phyloP scores from a whole-genome alignment of 2,797 vertebrate genomes.

The Platalea minor region DNA sequence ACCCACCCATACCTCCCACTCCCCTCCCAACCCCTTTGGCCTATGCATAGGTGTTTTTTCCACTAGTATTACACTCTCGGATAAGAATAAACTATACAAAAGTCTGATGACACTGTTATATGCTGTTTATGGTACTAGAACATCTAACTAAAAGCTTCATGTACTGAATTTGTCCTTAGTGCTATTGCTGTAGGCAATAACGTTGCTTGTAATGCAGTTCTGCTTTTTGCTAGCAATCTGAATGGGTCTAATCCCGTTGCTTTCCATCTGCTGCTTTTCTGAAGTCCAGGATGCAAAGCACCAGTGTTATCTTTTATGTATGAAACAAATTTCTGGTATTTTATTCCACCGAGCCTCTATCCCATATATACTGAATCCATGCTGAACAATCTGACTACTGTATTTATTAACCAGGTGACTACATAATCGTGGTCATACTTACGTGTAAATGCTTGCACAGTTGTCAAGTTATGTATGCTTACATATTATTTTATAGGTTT shows the following conservation, averaged over 20 bases:
- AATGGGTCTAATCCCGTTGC: background rate
- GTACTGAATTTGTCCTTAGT: background rate
- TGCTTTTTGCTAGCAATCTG: background rate
- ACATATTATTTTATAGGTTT: background rate
- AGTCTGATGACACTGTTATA: background rate
- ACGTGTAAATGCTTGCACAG: rapidly evolving
- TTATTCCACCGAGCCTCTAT: background rate
- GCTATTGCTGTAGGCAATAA: background rate
- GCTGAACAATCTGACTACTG: background rate
- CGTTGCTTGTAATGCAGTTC: background rate
- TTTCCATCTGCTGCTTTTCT: background rate
- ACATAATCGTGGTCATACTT: background rate
- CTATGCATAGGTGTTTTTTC: background rate
- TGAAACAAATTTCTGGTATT: background rate
- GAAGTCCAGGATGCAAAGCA: background rate
- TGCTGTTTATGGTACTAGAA: background rate
- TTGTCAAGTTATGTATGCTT: background rate
- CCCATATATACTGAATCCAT: background rate
- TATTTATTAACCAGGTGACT: background rate
- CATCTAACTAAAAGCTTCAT: background rate
- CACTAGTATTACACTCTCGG: background rate
- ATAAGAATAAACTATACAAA: background rate
- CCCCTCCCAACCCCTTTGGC: background rate
- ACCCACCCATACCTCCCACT: background rate
- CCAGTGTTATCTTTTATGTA: rapidly evolving